Evolutionary conservation across 2,888 invertebrate genomes (phyloP).

Genomic region (Hypsopygia costalis): DNA sequence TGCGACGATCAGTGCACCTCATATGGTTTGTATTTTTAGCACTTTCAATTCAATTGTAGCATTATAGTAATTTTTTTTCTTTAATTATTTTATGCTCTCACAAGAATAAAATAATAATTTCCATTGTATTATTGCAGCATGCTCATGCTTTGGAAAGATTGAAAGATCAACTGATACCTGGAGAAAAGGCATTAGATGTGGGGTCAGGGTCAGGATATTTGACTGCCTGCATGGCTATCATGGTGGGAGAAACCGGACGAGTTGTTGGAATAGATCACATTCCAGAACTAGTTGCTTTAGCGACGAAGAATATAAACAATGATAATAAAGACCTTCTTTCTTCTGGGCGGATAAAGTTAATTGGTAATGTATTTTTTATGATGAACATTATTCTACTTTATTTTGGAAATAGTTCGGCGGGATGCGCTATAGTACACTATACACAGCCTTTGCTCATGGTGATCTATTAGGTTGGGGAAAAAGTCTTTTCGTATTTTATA

Average conservation of each 20-base stretch:
- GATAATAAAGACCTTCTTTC: conserved; percentile 86
- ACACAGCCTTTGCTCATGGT: too few species aligned
- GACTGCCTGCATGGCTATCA: conserved; percentile 93
- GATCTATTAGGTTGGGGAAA: too few species aligned
- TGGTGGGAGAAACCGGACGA: conserved; percentile 85
- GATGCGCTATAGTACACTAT: too few species aligned
- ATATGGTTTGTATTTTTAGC: conserved; percentile 90
- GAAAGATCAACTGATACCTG: conserved; percentile 87
- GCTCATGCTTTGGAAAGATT: conserved; percentile 94
- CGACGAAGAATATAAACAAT: conserved; percentile 87
- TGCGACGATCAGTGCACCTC: conserved; percentile 97
- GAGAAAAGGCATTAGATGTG: conserved; percentile 92
- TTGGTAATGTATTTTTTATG: conserved; percentile 79
- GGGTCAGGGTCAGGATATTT: conserved; percentile 97
- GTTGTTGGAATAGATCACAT: conserved; percentile 96
- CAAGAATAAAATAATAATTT: neutral
- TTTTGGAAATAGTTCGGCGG: too few species aligned
- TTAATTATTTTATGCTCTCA: neutral
- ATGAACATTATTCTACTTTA: too few species aligned
- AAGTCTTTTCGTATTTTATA: too few species aligned
- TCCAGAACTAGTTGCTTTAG: conserved; percentile 87
- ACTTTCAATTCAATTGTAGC: too few species aligned
- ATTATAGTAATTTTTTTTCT: neutral
- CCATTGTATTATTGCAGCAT: conserved; percentile 81
- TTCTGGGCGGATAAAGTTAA: conserved; percentile 84